Conservation (phyloP, 2,888 invertebrate species). For the Mesochorus sp. region DNA sequence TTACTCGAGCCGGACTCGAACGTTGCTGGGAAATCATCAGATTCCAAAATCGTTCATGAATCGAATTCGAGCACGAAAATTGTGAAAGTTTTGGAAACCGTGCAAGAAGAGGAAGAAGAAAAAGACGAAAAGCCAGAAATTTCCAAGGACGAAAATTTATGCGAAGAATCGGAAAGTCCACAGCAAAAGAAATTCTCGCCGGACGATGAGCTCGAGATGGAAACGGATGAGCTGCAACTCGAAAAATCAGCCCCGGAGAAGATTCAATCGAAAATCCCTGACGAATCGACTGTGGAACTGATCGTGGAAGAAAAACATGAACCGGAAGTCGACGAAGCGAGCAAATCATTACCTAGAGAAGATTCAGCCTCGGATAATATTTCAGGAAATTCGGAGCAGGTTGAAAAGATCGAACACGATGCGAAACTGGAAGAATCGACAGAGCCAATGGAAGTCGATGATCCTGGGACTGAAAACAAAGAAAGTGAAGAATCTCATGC, state of each 20-base stretch:
- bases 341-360: no score
- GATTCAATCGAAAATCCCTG: neutral
- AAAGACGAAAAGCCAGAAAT: no score
- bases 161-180: neutral
- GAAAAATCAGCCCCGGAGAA: neutral
- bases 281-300: neutral
- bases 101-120: no score
- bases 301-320: neutral
- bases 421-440: neutral
- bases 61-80: neutral
- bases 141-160: no score
- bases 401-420: neutral
- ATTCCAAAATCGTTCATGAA: neutral
- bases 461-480: slow-evolving; percentile 3
- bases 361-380: no score
- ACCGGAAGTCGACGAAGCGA: neutral
- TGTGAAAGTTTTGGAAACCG: neutral
- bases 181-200: neutral
- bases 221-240: neutral
- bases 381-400: neutral
- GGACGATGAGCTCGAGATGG: slow-evolving; percentile 22
- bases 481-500: neutral
- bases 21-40: neutral
- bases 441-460: slow-evolving; percentile 54
- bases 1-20: neutral